A percentile compares a stretch with the other conserved stretches of the same genome.
phyloP scores from a whole-genome alignment of 2,113 vertebrate species.

The Colaptes auratus region DNA sequence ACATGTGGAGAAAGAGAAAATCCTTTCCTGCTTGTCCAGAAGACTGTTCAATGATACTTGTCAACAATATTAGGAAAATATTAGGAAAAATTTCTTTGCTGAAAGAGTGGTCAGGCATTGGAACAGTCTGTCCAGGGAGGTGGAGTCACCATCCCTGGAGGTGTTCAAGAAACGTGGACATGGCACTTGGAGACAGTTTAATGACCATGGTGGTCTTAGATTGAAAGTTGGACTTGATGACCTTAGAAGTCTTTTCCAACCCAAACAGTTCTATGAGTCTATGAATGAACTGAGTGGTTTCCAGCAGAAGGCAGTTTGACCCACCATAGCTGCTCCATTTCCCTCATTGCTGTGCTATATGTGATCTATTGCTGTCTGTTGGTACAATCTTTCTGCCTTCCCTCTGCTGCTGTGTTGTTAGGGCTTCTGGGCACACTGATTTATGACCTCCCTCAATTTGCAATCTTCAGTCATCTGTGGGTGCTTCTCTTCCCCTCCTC shows the following conservation, averaged over 20 bases:
- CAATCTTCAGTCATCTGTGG: background rate
- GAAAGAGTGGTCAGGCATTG: no score
- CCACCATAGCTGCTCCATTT: background rate
- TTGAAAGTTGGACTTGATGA: no score
- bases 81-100: no score
- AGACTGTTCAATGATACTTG: background rate
- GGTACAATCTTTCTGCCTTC: background rate
- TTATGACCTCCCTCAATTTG: background rate
- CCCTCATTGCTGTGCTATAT: background rate
- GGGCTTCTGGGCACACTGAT: background rate
- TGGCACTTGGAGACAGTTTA: no score
- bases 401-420: background rate
- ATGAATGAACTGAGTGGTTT: background rate
- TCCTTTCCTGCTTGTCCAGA: background rate
- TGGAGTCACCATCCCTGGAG: no score
- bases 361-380: accelerated
- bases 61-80: no score
- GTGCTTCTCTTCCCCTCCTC: background rate
- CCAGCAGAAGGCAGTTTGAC: background rate
- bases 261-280: no score
- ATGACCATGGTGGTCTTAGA: no score
- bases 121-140: no score
- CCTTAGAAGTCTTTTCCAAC: no score
- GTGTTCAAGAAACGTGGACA: no score
- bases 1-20: background rate